Evolutionary conservation across 2,797 vertebrate species (phyloP), one percentile per base, ranked within the genome.

Genomic region (Amblyopsis hoosieri): DNA sequence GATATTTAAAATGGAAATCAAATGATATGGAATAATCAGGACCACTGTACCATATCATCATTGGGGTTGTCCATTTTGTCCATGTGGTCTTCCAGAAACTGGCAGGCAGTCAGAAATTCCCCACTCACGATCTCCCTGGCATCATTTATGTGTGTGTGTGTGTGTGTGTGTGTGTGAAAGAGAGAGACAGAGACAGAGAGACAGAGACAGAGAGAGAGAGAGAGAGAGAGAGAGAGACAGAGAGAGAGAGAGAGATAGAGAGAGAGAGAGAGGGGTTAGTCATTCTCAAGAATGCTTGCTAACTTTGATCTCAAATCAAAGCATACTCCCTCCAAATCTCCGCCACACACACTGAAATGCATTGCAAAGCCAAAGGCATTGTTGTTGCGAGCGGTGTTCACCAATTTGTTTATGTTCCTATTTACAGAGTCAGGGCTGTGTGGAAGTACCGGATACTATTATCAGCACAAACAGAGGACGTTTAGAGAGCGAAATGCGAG

Each of bases 51-150:
- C 90, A 89, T 91, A 55, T 93, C 89, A 1, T 91, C 69, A 45
- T 80, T 88, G 45, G 94, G 92, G 75, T 93, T 92, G 15, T 91
- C 87, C 72, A 94, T 87, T 83, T 95, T 94, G 46, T 93, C 89
- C 87, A 97, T 94, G 83, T 94, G 94, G 67, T 94, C 88, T 67
- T 90, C 94, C 74, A 98, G 82, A 54, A 94, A 91, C 78, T 78
- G 92, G 86, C 97, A 99, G 19, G 90, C 91, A 0, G 79, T 77
- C 67, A 95, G 90, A 82, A 98, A 98, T 60, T 94, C 93, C 76
- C 92, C 89, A 0, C 91, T 94, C 33, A 94, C 90, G 15, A 75
- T 80, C 66, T 83, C 92, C 75, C 96, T 97, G 67, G 5, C 68
- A 23, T 17, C 8, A 37, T 23, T 49, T 19, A 49, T 37, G 31